Evolutionary conservation across 2,797 vertebrate species (phyloP), one percentile per base, ranked within the genome.

Genomic region (Sandelia bainsii): DNA sequence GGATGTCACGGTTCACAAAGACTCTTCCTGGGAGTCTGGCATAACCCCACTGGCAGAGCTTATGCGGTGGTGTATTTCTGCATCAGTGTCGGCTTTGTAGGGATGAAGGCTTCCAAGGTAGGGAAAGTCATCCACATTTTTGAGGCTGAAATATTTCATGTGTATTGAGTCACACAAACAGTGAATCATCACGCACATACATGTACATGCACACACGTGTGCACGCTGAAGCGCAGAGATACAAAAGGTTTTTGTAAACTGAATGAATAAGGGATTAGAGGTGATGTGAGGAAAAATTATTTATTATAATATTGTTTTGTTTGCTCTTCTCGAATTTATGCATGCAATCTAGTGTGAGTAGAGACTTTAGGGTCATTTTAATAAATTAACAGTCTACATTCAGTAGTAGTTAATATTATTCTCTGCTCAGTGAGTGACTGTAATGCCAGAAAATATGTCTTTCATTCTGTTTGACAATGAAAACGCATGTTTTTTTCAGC

Each of bases 1-100:
- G 86, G 80, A 87, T 88, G 90, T 90, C 89, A 89, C 51, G 83
- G 87, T 91, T 91, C 89, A 88, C 87, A 85, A 80, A 91, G 84
- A 86, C 79, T 84, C 82, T 75, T 89, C 83, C 79, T 87, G 67
- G 9, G 79, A 85, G 77, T 84, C 80, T 85, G 83, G 82, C 86
- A 76, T 80, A 83, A 85, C 82, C 84, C 74, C 80, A 87, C 75
- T 78, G 85, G 84, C 87, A 85, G 77, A 80, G 83, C 82, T 88
- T 83, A 82, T 62, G 72, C 69, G 39, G 44, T 73, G 84, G 74
- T 85, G 81, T 88, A 83, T 92, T 92, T 90, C 86, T 90, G 89
- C 80, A 83, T 87, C 84, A 82, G 69, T 84, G 86, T 88, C 74
- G 59, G 85, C 84, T 91, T 89, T 84, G 83, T 79, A 87, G 62